phyloP scores from a whole-genome alignment of 1,140 invertebrate genomes.

The Scylla paramamosain region DNA sequence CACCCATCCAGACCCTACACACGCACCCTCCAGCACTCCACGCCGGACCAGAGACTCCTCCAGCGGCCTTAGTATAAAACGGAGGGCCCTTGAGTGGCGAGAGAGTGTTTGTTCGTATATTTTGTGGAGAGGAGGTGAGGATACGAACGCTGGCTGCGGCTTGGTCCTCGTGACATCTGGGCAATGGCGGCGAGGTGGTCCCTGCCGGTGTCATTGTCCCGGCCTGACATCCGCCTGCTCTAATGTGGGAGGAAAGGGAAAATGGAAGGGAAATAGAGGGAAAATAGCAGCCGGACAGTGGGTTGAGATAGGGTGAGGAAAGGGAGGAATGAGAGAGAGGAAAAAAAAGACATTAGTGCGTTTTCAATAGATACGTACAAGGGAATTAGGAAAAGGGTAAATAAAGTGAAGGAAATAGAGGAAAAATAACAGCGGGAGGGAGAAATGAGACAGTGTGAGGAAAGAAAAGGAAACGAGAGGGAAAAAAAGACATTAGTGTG shows the following conservation, averaged over 20 bases:
- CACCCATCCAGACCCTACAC: too few species aligned
- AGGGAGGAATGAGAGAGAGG: too few species aligned
- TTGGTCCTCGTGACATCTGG: constrained; percentile 4
- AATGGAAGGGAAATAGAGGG: background rate
- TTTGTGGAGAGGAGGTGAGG: background rate
- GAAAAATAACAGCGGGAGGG: too few species aligned
- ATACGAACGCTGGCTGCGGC: background rate
- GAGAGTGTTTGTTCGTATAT: constrained; percentile 1
- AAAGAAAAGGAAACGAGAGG: background rate
- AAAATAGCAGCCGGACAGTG: background rate
- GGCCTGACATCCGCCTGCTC: background rate
- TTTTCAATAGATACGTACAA: too few species aligned
- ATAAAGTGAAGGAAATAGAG: too few species aligned
- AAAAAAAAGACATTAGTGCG: too few species aligned
- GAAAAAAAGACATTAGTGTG: background rate
- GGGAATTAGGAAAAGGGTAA: too few species aligned
- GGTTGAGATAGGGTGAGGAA: too few species aligned
- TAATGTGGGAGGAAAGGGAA: background rate
- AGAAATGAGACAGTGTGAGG: too few species aligned
- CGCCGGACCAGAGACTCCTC: background rate
- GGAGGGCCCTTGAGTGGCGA: background rate
- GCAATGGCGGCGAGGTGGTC: background rate
- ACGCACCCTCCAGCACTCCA: background rate
- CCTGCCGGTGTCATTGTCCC: background rate
- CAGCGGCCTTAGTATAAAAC: background rate